These are phyloP conservation scores for Mungos mungo DNA, from an alignment of 2,113 vertebrate species.

Conservation along the genomic window DNA sequence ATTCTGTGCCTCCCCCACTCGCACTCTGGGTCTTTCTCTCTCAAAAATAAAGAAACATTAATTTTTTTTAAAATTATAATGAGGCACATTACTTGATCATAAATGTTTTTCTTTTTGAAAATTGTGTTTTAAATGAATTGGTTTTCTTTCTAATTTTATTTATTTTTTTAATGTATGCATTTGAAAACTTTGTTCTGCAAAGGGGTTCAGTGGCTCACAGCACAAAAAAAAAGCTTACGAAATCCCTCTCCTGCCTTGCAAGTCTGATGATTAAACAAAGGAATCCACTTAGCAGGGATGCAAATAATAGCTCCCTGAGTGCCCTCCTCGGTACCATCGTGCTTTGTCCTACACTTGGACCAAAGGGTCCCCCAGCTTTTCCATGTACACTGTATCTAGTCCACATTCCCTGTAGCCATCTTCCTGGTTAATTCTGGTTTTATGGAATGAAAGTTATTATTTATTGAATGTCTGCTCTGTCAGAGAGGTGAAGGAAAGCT, in stretches of 20 bases:
- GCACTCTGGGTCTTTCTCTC: no score
- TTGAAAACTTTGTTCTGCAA: slow-evolving; percentile 44
- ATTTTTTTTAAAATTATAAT: background rate
- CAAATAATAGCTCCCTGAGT: no score
- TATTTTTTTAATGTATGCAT: background rate
- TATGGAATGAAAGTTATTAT: background rate
- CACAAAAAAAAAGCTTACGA: background rate
- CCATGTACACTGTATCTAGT: background rate
- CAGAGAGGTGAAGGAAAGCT: background rate
- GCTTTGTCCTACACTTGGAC: background rate
- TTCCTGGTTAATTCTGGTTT: background rate
- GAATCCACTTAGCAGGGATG: background rate
- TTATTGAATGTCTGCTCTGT: background rate
- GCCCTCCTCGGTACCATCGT: background rate
- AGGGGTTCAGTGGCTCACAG: background rate
- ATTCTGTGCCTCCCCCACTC: no score
- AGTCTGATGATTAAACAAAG: background rate
- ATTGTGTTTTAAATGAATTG: slow-evolving; percentile 49
- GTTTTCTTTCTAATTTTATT: slow-evolving; percentile 51
- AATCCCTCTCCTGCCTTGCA: background rate
- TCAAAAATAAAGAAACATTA: no score
- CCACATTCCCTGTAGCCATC: background rate
- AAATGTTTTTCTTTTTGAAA: slow-evolving; percentile 35
- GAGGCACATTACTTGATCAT: background rate
- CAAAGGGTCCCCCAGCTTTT: background rate